These are phyloP conservation scores for Tachysurus vachellii DNA, from an alignment of 2,113 vertebrate species.

Conservation along the genomic window DNA sequence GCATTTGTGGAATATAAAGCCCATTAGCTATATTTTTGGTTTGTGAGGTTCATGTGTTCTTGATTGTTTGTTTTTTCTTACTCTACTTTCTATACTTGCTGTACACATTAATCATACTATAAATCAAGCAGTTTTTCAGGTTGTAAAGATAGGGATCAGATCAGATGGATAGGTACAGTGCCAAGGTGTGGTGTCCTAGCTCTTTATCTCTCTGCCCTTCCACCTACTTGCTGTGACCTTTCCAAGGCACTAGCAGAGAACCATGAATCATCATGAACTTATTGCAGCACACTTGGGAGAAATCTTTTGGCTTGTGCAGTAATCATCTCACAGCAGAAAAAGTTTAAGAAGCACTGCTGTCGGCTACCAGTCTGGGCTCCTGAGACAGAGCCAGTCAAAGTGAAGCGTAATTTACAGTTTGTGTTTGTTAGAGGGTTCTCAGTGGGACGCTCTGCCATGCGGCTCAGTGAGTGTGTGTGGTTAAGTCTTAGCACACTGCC, in stretches of 20 bases:
- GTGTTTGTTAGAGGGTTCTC: slow-evolving; percentile 30
- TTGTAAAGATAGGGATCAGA: too few relatives aligned
- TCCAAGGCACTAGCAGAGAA: neutral
- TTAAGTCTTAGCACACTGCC: slow-evolving; percentile 12
- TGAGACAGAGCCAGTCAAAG: neutral
- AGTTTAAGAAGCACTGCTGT: neutral
- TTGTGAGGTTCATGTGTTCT: neutral
- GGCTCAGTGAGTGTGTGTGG: slow-evolving; percentile 20
- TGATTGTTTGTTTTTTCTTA: neutral
- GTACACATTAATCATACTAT: neutral
- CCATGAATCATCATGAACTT: neutral
- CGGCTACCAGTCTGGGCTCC: neutral
- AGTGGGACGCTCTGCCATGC: slow-evolving; percentile 42
- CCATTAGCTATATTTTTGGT: neutral
- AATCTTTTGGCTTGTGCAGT: neutral
- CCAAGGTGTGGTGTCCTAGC: neutral
- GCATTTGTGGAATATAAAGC: neutral
- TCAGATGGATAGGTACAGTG: too few relatives aligned
- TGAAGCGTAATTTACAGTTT: slow-evolving; percentile 9
- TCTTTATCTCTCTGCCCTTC: neutral
- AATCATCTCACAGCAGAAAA: neutral
- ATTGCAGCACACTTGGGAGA: neutral
- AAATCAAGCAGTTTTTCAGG: neutral
- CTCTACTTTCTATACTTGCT: neutral
- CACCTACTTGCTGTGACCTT: neutral